phyloP scores from a whole-genome alignment of 2,888 invertebrate species.

The Ophion ellenae region DNA sequence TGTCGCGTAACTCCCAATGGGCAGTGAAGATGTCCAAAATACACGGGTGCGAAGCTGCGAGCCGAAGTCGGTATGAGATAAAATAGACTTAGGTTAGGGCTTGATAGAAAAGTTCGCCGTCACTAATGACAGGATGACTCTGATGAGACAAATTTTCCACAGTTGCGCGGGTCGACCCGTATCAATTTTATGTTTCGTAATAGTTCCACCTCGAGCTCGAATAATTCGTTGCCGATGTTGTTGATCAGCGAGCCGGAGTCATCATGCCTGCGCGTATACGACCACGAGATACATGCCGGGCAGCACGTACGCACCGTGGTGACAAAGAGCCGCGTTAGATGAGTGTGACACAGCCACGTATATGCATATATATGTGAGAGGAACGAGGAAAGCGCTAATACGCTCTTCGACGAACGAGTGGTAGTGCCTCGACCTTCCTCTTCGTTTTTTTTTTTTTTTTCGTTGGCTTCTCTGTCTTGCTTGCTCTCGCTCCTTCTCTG shows the following conservation, averaged over 20 bases:
- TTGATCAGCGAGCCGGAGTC: slow-evolving; percentile 24
- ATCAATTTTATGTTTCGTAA: no score
- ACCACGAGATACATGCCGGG: slow-evolving; percentile 20
- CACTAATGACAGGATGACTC: no score
- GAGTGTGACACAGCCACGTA: neutral
- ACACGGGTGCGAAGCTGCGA: no score
- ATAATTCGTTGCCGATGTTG: slow-evolving; percentile 18
- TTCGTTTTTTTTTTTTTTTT: slow-evolving; percentile 19
- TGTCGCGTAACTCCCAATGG: no score
- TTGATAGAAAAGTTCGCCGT: no score
- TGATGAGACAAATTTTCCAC: no score
- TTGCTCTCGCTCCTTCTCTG: slow-evolving; percentile 4
- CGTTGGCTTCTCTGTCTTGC: neutral
- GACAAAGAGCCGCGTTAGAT: slow-evolving; percentile 22
- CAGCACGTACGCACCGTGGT: slow-evolving; percentile 54
- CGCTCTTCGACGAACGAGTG: slow-evolving; percentile 10
- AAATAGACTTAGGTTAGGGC: no score
- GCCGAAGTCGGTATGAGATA: no score
- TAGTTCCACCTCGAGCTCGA: neutral
- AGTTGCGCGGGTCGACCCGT: no score
- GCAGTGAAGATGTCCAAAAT: no score
- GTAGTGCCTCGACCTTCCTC: slow-evolving; percentile 47
- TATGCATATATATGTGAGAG: slow-evolving; percentile 2
- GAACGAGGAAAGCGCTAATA: slow-evolving; percentile 37
- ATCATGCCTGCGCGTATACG: slow-evolving; percentile 8